Conservation (phyloP, 2,888 invertebrate genomes). For the Cotesia congregata region DNA sequence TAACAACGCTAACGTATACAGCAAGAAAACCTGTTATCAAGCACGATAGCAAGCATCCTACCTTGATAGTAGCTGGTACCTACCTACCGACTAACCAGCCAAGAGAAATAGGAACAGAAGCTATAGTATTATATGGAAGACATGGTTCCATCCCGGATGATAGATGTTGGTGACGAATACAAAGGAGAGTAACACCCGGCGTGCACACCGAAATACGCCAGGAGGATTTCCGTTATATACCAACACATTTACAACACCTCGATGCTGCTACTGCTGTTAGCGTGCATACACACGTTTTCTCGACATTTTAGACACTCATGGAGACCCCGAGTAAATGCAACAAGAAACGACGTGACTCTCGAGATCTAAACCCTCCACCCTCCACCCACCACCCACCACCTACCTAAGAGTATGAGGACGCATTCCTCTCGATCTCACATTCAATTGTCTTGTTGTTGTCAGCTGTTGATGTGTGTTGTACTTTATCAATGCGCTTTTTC, state of each 20-base stretch:
- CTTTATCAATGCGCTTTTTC: neutral
- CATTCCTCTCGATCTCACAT: constrained; percentile 23
- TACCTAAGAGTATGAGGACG: neutral
- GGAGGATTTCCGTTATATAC: constrained; percentile 12
- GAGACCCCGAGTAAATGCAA: constrained; percentile 23
- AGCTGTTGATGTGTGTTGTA: neutral
- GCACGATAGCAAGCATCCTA: neutral
- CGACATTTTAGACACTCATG: constrained; percentile 13
- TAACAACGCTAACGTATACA: constrained; percentile 11
- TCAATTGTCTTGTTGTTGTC: constrained; percentile 20
- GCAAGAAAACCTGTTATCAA: constrained; percentile 35
- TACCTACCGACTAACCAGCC: constrained; percentile 2
- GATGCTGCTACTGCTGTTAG: neutral
- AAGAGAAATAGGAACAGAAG: neutral
- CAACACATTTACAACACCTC: constrained; percentile 34
- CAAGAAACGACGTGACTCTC: constrained; percentile 22
- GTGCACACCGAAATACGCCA: constrained; percentile 33
- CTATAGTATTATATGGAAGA: constrained; percentile 32
- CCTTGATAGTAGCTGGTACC: no score
- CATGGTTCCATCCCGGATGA: constrained; percentile 56
- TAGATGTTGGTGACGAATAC: constrained; percentile 56
- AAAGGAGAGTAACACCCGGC: constrained; percentile 24
- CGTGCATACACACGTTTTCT: constrained; percentile 11
- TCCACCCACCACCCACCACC: neutral
- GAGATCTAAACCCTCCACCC: neutral